Base-by-base conservation (phyloP, 2,888 invertebrate genomes). In the Elmis aenea region DNA sequence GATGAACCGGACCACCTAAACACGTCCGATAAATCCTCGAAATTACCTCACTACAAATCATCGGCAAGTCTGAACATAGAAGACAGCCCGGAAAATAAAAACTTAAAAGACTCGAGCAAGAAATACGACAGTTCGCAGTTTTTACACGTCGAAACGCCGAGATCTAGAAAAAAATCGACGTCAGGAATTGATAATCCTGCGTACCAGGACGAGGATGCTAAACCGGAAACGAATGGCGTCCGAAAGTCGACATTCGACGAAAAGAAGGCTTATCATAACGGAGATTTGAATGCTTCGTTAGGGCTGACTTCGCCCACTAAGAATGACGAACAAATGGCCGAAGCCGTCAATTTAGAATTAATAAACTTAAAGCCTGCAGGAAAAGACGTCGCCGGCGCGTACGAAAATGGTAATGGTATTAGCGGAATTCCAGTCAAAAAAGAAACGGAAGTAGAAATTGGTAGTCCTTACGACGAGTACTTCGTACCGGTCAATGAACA, bases 401-500 rank as follows among this genome's bases (percentile, higher is more conserved):
- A 63, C 33, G 67, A 67, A 37, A 63, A 66, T 40, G 69, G 66
- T n/a, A 64, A 63, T 31, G 68, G 66, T 10, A 52, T 67, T 26
- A 67, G 61, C 15, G 63, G 64, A 11, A 72, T 75, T 33, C 75
- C 75, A 1, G 59, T 72, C 26, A 83, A 82, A 64, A 82, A 79
- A 61, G 80, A 79, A 38, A 76, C 76, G 3, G 79, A 81, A 46
- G 74, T 77, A 54, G 78, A 76, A 48, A 72, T 79, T 12, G 73
- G 76, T 18, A 83, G 83, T 62, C 82, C 83, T 3, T 85, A 86
- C 63, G 85, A 86, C 57, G 86, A 87, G 57, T 87, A 87, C 67
- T 87, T 87, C 64, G 85, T 88, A 44, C 85, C 87, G 15, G 86
- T 88, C 46, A 86, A 88, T 62, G 85, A 86, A 60, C 86, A 86